phyloP scores from a whole-genome alignment of 2,797 vertebrate species.

The Vespertilio murinus region DNA sequence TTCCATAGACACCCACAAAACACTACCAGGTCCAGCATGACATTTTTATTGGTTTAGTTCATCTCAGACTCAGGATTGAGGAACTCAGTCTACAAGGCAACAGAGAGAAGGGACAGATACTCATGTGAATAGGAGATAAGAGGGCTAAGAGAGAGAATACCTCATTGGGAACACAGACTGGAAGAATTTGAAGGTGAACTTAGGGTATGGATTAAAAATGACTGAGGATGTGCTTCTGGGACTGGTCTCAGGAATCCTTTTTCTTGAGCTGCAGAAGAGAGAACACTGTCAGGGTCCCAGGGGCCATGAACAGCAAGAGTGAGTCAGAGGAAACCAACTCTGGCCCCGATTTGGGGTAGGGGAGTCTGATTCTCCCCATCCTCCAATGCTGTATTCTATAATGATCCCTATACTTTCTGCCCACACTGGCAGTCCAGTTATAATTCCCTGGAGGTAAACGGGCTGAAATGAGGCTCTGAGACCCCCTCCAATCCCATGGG shows the following conservation, averaged over 20 bases:
- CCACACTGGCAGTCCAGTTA: neutral
- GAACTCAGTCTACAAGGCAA: neutral
- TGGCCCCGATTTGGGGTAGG: neutral
- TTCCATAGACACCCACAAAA: neutral
- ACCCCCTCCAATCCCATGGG: fast-evolving
- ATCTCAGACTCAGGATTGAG: neutral
- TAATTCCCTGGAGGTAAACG: neutral
- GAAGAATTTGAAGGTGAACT: neutral
- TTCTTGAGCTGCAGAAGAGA: constrained; percentile 65
- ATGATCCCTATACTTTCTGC: neutral
- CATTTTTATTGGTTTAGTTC: constrained; percentile 59
- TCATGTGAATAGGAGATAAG: neutral
- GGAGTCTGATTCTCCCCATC: neutral
- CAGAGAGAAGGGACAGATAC: neutral
- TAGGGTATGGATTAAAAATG: fast-evolving
- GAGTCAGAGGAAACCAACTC: neutral
- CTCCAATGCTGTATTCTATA: fast-evolving
- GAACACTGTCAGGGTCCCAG: neutral
- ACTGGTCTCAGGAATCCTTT: constrained; percentile 62
- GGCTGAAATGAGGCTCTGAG: neutral
- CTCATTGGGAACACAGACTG: neutral
- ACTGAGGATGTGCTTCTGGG: neutral
- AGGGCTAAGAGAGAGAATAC: neutral
- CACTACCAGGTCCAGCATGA: fast-evolving
- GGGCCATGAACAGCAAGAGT: fast-evolving